Conservation (phyloP, 1,140 invertebrate species). For the Steinernema khuongi region DNA sequence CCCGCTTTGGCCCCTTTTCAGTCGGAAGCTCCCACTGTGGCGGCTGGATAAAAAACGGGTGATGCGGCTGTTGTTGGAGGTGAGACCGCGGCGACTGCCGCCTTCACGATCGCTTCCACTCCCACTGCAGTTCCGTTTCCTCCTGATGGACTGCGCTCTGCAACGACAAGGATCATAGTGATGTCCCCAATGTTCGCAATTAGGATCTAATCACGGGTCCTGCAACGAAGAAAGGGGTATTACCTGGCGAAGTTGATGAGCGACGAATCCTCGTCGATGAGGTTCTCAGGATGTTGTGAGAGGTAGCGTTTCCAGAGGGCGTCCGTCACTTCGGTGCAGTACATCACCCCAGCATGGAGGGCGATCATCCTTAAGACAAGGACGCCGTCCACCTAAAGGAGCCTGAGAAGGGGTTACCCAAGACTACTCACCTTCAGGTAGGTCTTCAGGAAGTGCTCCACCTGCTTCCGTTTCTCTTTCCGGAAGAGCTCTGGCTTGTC, state of each 20-base stretch:
- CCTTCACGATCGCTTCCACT: slow-evolving; percentile 50
- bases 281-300: slow-evolving; percentile 56
- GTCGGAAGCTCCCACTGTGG: slow-evolving; percentile 40
- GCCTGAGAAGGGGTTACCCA: slow-evolving; percentile 10
- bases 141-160: slow-evolving; percentile 43
- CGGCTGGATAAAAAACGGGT: slow-evolving; percentile 52
- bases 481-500: slow-evolving; percentile 56
- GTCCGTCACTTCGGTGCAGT: slow-evolving; percentile 59
- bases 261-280: slow-evolving; percentile 58
- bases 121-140: slow-evolving; percentile 28
- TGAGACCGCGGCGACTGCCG: slow-evolving; percentile 22
- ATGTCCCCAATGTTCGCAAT: neutral
- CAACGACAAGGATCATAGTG: slow-evolving; percentile 16
- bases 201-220: neutral
- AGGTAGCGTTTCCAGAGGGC: slow-evolving; percentile 57
- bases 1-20: slow-evolving; percentile 34
- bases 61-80: slow-evolving; percentile 43
- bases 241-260: slow-evolving; percentile 57
- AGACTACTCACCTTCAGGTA: slow-evolving; percentile 51
- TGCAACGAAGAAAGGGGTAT: neutral
- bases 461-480: slow-evolving; percentile 58
- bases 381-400: slow-evolving; percentile 54
- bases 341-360: slow-evolving; percentile 57
- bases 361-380: slow-evolving; percentile 57
- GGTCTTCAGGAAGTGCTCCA: slow-evolving; percentile 56